phyloP scores from a whole-genome alignment of 2,113 vertebrate species.

The Sakesphorus luctuosus region DNA sequence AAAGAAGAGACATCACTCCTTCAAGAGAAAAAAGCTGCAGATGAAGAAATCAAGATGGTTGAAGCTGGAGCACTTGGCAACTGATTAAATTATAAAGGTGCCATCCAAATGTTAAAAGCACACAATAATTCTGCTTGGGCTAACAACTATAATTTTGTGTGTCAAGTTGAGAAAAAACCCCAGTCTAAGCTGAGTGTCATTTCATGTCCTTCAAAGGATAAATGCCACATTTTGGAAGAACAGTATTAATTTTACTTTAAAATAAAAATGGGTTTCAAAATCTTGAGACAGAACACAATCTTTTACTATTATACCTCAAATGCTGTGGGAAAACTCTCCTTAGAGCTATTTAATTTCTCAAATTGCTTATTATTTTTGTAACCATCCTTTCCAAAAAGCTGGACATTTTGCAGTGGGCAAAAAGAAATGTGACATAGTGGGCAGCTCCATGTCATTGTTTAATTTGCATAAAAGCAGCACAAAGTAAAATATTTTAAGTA shows the following conservation, averaged over 20 bases:
- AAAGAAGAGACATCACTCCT: fast-evolving
- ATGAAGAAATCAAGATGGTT: neutral
- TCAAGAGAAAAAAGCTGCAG: neutral
- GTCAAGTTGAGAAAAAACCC: neutral
- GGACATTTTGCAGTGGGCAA: neutral
- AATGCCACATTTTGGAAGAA: neutral
- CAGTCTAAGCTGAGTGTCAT: neutral
- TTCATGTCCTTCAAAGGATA: neutral
- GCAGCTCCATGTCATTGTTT: neutral
- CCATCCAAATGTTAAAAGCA: neutral
- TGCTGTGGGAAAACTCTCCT: slow-evolving; percentile 29
- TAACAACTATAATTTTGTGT: neutral
- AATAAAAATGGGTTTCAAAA: slow-evolving; percentile 1
- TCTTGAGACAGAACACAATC: neutral
- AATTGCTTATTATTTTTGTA: neutral
- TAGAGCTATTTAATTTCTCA: neutral
- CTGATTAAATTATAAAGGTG: neutral
- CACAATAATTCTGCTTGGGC: neutral
- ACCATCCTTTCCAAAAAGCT: neutral
- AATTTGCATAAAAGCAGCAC: neutral
- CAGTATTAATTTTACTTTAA: neutral
- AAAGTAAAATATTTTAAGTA: neutral
- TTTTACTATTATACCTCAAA: slow-evolving; percentile 18
- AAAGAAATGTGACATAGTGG: neutral
- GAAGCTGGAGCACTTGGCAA: neutral